Evolutionary conservation across 53 echinoderm and acorn worm species (phyloP).

Genomic region (Holothuria scabra): DNA sequence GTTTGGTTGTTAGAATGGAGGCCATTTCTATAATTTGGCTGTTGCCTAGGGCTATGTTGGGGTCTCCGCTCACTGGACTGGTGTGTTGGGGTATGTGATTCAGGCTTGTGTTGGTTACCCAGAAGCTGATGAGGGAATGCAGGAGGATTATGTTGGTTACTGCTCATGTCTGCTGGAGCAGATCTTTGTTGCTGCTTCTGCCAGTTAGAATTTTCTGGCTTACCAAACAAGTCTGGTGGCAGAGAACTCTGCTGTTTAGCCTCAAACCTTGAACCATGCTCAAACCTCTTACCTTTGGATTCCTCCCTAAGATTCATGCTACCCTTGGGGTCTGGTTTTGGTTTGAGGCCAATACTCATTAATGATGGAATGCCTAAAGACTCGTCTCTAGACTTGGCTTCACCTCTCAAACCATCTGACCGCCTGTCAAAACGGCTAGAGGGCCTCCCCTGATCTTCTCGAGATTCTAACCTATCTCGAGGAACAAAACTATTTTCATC

Average conservation of each 20-base stretch:
- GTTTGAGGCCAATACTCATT: slow-evolving; percentile 10
- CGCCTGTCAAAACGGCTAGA: not conserved
- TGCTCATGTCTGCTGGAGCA: no score
- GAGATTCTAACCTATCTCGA: not conserved
- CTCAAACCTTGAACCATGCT: not conserved
- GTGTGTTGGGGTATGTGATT: no score
- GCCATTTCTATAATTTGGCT: no score
- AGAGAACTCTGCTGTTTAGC: not conserved
- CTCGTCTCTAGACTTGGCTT: not conserved
- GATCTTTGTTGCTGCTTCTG: no score
- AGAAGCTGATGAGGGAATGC: no score
- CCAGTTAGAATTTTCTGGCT: no score
- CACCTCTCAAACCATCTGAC: not conserved
- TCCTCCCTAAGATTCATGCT: not conserved
- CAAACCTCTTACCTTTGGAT: slow-evolving; percentile 2
- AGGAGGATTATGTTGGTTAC: no score
- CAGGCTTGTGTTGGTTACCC: no score
- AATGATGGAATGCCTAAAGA: slow-evolving; percentile 17
- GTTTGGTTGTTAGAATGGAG: no score
- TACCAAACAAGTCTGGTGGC: no score
- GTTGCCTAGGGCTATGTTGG: no score
- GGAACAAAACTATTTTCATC: slow-evolving; percentile 32
- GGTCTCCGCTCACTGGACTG: no score
- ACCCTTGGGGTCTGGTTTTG: not conserved
- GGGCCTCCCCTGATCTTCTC: not conserved